Evolutionary conservation across 2,888 invertebrate species (phyloP).

Genomic region (Microctonus hyperodae): DNA sequence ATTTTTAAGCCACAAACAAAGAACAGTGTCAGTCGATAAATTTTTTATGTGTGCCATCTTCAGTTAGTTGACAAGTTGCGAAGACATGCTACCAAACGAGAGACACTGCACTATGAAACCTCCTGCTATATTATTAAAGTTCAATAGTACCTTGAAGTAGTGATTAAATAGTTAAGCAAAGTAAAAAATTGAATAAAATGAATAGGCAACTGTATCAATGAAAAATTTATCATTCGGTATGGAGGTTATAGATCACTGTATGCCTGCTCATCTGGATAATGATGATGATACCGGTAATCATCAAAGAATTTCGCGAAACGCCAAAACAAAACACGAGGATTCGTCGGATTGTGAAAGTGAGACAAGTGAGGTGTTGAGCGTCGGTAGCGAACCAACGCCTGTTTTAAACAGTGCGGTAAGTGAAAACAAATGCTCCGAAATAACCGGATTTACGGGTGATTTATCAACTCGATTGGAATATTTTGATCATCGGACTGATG

Average conservation of each 20-base stretch:
- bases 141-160: not conserved
- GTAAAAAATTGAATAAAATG: slow-evolving; percentile 10
- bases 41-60: not conserved
- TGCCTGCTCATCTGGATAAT: slow-evolving; percentile 40
- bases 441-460: slow-evolving; percentile 11
- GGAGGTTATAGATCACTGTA: slow-evolving; percentile 41
- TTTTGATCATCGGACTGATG: slow-evolving; percentile 17
- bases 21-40: not conserved
- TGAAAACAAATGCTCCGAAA: slow-evolving; percentile 39
- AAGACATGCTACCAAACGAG: not conserved
- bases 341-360: slow-evolving; percentile 59
- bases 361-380: slow-evolving; percentile 82
- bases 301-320: slow-evolving; percentile 37
- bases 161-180: not conserved
- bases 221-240: slow-evolving; percentile 28
- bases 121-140: not conserved
- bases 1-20: not conserved
- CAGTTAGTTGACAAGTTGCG: not conserved
- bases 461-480: slow-evolving; percentile 19
- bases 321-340: slow-evolving; percentile 35
- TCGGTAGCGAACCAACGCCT: slow-evolving; percentile 75
- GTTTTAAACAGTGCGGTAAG: slow-evolving; percentile 38
- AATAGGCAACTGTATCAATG: slow-evolving; percentile 11
- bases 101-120: not conserved
- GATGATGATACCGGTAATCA: slow-evolving; percentile 38